Evolutionary conservation across 2,888 invertebrate species (phyloP), one percentile per base, ranked within the genome.

Genomic region (Lapara coniferarum): DNA sequence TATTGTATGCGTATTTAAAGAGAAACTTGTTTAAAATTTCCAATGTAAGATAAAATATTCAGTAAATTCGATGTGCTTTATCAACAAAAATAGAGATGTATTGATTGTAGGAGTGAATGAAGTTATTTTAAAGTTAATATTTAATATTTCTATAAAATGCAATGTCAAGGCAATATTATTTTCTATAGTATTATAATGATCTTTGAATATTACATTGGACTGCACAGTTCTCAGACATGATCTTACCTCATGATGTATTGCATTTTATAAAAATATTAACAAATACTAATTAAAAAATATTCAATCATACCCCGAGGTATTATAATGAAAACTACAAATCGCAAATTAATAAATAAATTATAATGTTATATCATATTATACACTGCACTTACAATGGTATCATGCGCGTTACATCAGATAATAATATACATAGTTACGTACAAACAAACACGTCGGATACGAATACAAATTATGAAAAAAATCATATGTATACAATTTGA

Each of bases 311-410:
- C 49, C 8, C 44, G 12, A 13, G 13, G 13, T 16, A 12, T 5
- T 58, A 37, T 10, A 72, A 85, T 81, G 82, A 78, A 86, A 84
- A 83, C 84, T 82, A 83, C 84, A 77, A 69, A 78, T 78, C 77
- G 92, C 93, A 93, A 93, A 93, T 93, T 89, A 93, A 93, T 93
- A 93, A 93, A 93, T 93, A 93, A 93, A 93, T 93, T 92, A 92
- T 93, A 90, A 84, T 91, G 90, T 92, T 92, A 89, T 90, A 92
- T 25, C 1, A 25, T 92, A 92, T 91, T 85, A 91, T 90, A 91
- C 90, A 92, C 91, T 90, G 91, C 92, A 89, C 91, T 89, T 91
- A 92, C 87, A 91, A 85, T 86, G 85, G 83, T 87, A 86, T 85
- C 81, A 88, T 89, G 89, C 86, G 88, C 89, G 88, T 88, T 92